Evolutionary conservation across 2,797 vertebrate species (phyloP).

Genomic region (Emydoidea blandingii): DNA sequence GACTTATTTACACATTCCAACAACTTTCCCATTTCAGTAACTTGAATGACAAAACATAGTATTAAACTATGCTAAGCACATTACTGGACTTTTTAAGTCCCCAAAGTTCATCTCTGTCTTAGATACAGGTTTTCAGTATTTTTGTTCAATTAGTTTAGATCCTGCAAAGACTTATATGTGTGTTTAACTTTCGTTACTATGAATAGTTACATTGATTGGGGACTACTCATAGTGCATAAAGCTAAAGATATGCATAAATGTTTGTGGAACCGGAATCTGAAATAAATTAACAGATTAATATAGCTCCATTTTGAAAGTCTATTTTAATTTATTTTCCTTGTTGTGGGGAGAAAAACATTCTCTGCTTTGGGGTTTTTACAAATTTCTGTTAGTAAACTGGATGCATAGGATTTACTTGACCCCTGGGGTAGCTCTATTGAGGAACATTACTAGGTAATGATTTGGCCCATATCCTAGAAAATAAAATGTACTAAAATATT

Average conservation of each 20-base stretch:
- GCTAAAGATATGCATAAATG: background rate
- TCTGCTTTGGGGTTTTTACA: background rate
- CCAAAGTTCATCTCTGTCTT: background rate
- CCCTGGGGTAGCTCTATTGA: background rate
- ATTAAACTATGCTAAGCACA: background rate
- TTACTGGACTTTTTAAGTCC: background rate
- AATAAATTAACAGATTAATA: background rate
- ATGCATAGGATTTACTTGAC: accelerated
- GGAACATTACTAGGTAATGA: accelerated
- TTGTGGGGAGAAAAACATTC: background rate
- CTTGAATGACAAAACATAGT: background rate
- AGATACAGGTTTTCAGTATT: background rate
- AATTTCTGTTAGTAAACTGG: background rate
- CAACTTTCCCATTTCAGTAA: background rate
- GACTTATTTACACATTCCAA: background rate
- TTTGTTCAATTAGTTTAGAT: background rate
- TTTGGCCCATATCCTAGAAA: background rate
- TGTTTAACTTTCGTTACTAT: background rate
- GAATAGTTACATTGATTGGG: background rate
- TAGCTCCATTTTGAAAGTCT: background rate
- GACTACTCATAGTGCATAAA: background rate
- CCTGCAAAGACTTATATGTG: background rate
- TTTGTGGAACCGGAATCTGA: background rate
- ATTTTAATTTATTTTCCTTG: background rate
- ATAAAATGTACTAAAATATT: background rate